phyloP scores from a whole-genome alignment of 1,140 invertebrate species.

The Eriosoma lanigerum region DNA sequence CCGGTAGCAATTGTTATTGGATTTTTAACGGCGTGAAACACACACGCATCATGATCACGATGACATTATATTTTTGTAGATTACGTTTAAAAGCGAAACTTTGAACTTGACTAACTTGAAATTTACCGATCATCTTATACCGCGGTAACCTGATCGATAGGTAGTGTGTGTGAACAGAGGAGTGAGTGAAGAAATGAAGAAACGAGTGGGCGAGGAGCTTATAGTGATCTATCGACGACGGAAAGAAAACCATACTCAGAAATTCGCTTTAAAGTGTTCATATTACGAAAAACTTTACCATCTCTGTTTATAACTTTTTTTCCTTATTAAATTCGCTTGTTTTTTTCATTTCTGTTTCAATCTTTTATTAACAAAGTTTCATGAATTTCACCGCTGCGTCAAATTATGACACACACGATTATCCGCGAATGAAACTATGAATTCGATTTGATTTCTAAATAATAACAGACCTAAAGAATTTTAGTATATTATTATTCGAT shows the following conservation, averaged over 20 bases:
- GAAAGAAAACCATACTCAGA: slow-evolving; percentile 2
- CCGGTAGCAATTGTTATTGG: neutral
- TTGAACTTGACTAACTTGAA: slow-evolving; percentile 11
- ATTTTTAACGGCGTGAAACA: slow-evolving; percentile 1
- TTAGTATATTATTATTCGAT: neutral
- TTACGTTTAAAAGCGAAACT: slow-evolving; percentile 17
- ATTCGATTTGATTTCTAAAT: slow-evolving; percentile 19
- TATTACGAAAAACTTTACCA: slow-evolving; percentile 31
- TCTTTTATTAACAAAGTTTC: slow-evolving; percentile 46
- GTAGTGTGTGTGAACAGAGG: neutral
- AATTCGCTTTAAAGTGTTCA: slow-evolving; percentile 20
- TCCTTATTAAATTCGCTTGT: neutral
- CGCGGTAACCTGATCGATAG: neutral
- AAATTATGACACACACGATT: neutral
- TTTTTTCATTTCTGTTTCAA: slow-evolving; percentile 3
- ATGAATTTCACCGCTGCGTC: neutral
- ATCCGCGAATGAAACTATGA: slow-evolving; percentile 9
- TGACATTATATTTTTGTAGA: neutral
- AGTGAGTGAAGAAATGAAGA: neutral
- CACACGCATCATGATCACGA: neutral
- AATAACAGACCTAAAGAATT: slow-evolving; percentile 20
- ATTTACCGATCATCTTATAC: slow-evolving; percentile 22
- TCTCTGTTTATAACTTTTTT: neutral
- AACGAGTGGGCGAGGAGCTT: neutral
- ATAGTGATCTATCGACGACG: neutral